These are phyloP conservation scores for Vidua macroura DNA, from an alignment of 2,113 vertebrate species.

Conservation along the genomic window DNA sequence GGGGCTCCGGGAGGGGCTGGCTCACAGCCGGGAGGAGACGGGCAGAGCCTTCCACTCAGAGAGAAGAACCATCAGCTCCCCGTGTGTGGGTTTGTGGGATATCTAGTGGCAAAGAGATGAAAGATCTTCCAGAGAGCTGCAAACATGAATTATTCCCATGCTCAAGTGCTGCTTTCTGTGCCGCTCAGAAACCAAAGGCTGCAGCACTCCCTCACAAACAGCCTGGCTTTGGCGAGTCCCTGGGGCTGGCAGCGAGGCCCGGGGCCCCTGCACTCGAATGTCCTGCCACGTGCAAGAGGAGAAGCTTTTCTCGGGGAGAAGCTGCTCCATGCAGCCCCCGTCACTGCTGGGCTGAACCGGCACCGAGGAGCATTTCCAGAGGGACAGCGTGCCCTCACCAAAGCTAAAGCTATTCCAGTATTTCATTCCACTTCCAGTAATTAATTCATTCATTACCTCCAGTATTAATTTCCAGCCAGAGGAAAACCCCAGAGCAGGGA, in stretches of 20 bases:
- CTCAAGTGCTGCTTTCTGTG: background rate
- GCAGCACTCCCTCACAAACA: rapidly evolving
- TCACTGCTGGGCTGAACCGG: rapidly evolving
- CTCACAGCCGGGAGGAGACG: background rate
- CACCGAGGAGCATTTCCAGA: background rate
- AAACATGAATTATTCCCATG: background rate
- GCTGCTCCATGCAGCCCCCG: rapidly evolving
- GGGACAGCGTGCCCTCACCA: rapidly evolving
- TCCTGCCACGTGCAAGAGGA: background rate
- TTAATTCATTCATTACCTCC: background rate
- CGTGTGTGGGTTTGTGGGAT: too few relatives aligned
- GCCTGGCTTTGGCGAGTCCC: rapidly evolving
- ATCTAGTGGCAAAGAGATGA: background rate
- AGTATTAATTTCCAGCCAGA: background rate
- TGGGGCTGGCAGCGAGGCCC: rapidly evolving
- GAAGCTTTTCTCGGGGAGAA: background rate
- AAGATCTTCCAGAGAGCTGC: background rate
- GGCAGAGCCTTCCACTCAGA: background rate
- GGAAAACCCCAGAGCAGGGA: background rate
- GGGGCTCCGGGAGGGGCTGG: too few relatives aligned
- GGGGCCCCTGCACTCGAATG: rapidly evolving
- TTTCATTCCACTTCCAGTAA: background rate
- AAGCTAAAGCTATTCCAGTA: too few relatives aligned
- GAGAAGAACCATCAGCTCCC: background rate
- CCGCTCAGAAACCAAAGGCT: background rate